Base-by-base conservation (phyloP, 1,140 invertebrate species). In the Zaprionus ghesquierei region DNA sequence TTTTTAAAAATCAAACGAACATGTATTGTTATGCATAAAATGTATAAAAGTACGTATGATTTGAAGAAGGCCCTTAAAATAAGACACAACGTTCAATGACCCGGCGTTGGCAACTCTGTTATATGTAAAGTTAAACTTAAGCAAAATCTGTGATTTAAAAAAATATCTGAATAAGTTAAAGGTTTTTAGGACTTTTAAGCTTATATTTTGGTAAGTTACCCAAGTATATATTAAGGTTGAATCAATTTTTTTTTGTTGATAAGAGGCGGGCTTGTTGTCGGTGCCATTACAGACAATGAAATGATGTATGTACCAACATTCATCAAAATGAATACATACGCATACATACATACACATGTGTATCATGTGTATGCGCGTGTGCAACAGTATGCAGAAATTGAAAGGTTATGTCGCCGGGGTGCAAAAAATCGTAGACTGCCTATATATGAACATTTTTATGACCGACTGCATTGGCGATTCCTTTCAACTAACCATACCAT, bases 361-460 rank as follows among this genome's bases (percentile, higher is more conserved):
- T 23, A 9, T 62, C 6, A 23, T 27, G 41, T 33, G 54, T 51
- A 27, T 44, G n/a, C 29, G n/a, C n/a, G 29, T 72, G 13, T 71
- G 60, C 44, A 56, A 12, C 22, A 44, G 22, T 61, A 35, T 63
- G 44, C 38, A 46, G 15, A 63, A 41, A 63, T 35, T 35, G 59
- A 46, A 46, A 75, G 71, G 71, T 75, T 75, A 75, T 70, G 72
- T 75, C 54, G 54, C 27, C 33, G 20, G 38, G 22, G 22, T 55
- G 18, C 29, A 12, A 8, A n/a, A 31, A 31, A 58, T 9, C 38
- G 31, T 63, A 49, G 55, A 61, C 53, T 33, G 56, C 22, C 22
- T 46, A 35, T 62, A 10, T 22, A 46, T 77, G 22, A 60, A 18
- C 33, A 53, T 38, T 5, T 46, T 20, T 46, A 41, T 22, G 41